These are phyloP conservation scores for Harmothoe impar DNA, from an alignment of 2,888 invertebrate species.

Conservation along the genomic window DNA sequence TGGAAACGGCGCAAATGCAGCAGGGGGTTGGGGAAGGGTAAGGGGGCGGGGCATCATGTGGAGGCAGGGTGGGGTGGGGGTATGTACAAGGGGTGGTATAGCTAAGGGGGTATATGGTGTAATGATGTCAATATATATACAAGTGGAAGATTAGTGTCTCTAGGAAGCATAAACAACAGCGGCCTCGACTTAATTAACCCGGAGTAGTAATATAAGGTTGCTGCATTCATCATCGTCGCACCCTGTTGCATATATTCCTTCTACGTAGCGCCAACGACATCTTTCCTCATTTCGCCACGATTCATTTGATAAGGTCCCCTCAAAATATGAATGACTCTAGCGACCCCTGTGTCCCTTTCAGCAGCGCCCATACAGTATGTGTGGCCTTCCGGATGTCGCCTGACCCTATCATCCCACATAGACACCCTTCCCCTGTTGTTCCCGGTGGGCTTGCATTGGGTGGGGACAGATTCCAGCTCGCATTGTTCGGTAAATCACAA, in stretches of 20 bases:
- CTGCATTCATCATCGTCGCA: background rate
- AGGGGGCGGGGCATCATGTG: background rate
- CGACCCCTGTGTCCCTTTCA: too few relatives aligned
- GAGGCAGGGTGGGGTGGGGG: background rate
- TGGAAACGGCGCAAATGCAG: background rate
- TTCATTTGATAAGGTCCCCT: constrained; percentile 4
- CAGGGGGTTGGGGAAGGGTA: background rate
- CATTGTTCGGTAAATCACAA: constrained; percentile 54
- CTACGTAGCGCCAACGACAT: background rate
- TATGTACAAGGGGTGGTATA: background rate
- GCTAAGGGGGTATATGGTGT: background rate
- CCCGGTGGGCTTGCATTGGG: background rate
- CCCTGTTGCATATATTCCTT: background rate
- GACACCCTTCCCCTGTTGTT: too few relatives aligned
- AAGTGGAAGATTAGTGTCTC: constrained; percentile 9
- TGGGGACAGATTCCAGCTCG: background rate
- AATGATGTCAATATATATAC: constrained; percentile 42
- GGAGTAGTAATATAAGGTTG: background rate
- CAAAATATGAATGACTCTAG: too few relatives aligned
- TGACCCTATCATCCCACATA: too few relatives aligned
- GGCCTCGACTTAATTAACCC: constrained; percentile 19
- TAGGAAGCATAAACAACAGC: constrained; percentile 24
- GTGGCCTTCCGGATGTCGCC: too few relatives aligned
- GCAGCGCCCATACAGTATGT: too few relatives aligned
- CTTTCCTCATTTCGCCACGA: background rate